These are phyloP conservation scores for Echiichthys vipera DNA, from an alignment of 2,797 vertebrate species.

Conservation along the genomic window DNA sequence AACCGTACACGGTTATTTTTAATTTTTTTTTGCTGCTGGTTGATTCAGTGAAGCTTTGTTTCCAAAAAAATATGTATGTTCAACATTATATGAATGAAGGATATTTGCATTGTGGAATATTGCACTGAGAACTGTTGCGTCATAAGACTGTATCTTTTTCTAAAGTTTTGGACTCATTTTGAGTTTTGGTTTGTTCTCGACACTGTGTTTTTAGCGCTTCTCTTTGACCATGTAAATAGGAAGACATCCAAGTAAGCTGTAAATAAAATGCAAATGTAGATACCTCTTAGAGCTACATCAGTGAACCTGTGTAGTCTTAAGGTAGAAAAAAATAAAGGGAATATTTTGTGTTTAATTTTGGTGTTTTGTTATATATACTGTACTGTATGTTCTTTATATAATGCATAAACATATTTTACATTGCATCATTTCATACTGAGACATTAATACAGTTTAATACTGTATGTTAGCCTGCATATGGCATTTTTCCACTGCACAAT, in stretches of 20 bases:
- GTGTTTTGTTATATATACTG: constrained; percentile 45
- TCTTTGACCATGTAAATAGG: constrained; percentile 95
- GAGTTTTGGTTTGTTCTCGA: constrained; percentile 89
- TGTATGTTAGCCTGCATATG: too few species aligned
- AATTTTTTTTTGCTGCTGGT: constrained; percentile 75
- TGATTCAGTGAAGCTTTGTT: constrained; percentile 75
- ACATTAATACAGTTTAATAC: too few species aligned
- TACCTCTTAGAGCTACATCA: constrained; percentile 95
- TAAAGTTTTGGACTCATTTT: constrained; percentile 91
- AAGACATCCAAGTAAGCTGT: constrained; percentile 89
- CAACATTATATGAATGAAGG: constrained; percentile 83
- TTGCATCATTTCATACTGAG: constrained; percentile 5
- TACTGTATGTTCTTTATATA: background rate
- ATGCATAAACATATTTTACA: background rate
- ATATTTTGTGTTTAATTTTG: constrained; percentile 90
- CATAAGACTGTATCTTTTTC: constrained; percentile 88
- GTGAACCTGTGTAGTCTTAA: constrained; percentile 97
- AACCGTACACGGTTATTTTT: constrained; percentile 65
- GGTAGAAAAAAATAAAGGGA: constrained; percentile 90
- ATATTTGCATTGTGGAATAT: constrained; percentile 89
- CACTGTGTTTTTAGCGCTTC: constrained; percentile 96
- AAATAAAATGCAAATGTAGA: constrained; percentile 98
- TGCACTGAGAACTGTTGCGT: constrained; percentile 90
- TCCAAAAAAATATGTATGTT: constrained; percentile 68
- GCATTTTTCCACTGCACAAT: too few species aligned